phyloP scores from a whole-genome alignment of 2,888 invertebrate genomes.

The Tachina grossa region DNA sequence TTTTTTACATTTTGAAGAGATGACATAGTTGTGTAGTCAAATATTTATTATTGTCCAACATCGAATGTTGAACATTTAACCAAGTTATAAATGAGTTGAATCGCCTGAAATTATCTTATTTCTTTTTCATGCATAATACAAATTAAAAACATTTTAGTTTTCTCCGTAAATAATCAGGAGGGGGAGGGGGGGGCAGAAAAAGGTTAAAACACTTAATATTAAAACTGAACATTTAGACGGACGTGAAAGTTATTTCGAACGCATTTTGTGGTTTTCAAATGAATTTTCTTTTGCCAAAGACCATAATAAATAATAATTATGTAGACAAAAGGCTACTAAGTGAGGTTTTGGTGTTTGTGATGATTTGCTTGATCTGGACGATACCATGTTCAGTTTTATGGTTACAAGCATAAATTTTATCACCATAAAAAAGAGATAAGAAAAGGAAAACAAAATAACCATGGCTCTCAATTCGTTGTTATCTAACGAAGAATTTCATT shows the following conservation, averaged over 20 bases:
- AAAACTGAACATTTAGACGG: conserved; percentile 29
- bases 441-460: background rate
- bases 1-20: conserved; percentile 19
- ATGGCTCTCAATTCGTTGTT: background rate
- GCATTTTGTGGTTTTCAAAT: conserved; percentile 5
- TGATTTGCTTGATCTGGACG: conserved; percentile 12
- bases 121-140: background rate
- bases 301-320: background rate
- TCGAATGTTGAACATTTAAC: background rate
- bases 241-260: conserved; percentile 40
- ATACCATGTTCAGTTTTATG: conserved; percentile 18
- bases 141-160: conserved; percentile 9
- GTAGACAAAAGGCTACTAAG: background rate
- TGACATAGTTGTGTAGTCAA: conserved; percentile 13
- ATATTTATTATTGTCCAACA: conserved; percentile 31
- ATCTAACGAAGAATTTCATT: background rate
- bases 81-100: background rate
- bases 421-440: background rate
- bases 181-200: background rate
- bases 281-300: conserved; percentile 7
- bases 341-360: conserved; percentile 12
- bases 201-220: conserved; percentile 20
- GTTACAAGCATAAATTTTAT: background rate
- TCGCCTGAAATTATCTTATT: conserved; percentile 6
- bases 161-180: background rate